Percentiles rank a stretch among this genome's conserved stretches.
These are phyloP conservation scores for Syngnathus scovelli DNA, from an alignment of 2,113 vertebrate genomes.

Conservation along the genomic window DNA sequence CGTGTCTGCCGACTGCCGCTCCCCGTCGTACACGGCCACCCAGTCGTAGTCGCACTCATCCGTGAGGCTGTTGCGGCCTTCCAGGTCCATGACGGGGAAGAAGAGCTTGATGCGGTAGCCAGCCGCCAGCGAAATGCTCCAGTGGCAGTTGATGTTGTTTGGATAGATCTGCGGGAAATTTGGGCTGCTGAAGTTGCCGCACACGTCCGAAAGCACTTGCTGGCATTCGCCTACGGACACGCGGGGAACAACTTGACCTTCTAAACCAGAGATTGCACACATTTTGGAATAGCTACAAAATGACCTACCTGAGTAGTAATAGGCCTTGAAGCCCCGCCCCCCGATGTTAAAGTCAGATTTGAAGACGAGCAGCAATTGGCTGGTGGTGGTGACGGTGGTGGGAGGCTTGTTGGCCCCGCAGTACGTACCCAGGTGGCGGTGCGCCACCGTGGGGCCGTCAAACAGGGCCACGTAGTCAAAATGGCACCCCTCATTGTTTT, in stretches of 20 bases:
- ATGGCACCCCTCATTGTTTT: constrained; percentile 82
- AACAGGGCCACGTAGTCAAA: constrained; percentile 91
- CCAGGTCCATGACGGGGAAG: constrained; percentile 84
- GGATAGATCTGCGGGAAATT: constrained; percentile 87
- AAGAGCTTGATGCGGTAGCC: constrained; percentile 84
- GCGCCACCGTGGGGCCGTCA: constrained; percentile 72
- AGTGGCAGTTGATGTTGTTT: constrained; percentile 95
- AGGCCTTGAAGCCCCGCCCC: constrained; percentile 89
- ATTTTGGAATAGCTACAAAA: neutral
- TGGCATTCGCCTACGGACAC: constrained; percentile 83
- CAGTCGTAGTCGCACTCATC: constrained; percentile 85
- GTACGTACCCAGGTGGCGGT: constrained; percentile 74
- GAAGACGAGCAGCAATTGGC: constrained; percentile 84
- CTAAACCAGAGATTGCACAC: constrained; percentile 43
- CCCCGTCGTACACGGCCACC: constrained; percentile 79
- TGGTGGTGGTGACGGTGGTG: constrained; percentile 72
- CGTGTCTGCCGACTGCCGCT: constrained; percentile 60
- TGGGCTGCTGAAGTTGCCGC: constrained; percentile 90
- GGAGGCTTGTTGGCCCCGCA: constrained; percentile 79
- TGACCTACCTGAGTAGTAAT: constrained; percentile 85
- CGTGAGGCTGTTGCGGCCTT: constrained; percentile 82
- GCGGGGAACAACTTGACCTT: constrained; percentile 22
- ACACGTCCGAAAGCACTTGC: constrained; percentile 76
- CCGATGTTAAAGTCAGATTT: constrained; percentile 97
- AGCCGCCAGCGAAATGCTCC: constrained; percentile 73